Base-by-base conservation (phyloP, 37 sponge, comb jelly and placozoan species). In the Cladorhizidae sp. region DNA sequence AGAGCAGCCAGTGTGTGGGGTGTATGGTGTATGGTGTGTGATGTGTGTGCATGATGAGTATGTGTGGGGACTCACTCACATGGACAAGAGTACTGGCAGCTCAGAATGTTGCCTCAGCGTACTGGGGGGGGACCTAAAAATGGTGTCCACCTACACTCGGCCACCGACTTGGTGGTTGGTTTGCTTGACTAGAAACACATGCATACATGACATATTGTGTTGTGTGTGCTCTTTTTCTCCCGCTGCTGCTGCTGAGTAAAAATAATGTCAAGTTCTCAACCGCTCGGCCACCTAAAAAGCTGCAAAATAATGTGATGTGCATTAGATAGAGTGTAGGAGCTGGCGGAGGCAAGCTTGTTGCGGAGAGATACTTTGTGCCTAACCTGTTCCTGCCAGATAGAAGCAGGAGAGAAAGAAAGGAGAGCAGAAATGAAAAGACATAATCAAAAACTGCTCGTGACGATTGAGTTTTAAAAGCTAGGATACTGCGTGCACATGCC, bases 351-450 rank as follows among this genome's bases (percentile, higher is more conserved):
- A 45, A 45, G 49, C 43, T 41, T 38, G 72, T 23, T 2, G 3
- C 2, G 72, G 23, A 40, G 40, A 7, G 67, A 17, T 28, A 65
- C 33, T 5, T 32, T 7, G 32, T 32, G 18, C 12, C 35, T 65
- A 65, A 65, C 67, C 67, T 65, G 67, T 15, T 12, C 67, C 67
- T 65, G 67, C 67, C 67, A 33, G 35, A 11, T 3, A 11, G 12
- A 33, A 65, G 31, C 49, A 9, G 49, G 49, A 45, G 49, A 45
- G 33, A 25, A 31, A 32, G 72, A 49, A 40, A 45, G 41, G 72
- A 71, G 41, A 71, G 72, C 72, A 71, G 72, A 71, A 71, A 71
- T 61, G 49, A 32, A 65, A 65, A 59, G 12, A 17, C 28, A 59
- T 31, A 9, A 71, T 71, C 9, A 71, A 40, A 12, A 26, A 59